Conservation (phyloP, 2,888 invertebrate species). For the Branchipolynoe longqiensis region DNA sequence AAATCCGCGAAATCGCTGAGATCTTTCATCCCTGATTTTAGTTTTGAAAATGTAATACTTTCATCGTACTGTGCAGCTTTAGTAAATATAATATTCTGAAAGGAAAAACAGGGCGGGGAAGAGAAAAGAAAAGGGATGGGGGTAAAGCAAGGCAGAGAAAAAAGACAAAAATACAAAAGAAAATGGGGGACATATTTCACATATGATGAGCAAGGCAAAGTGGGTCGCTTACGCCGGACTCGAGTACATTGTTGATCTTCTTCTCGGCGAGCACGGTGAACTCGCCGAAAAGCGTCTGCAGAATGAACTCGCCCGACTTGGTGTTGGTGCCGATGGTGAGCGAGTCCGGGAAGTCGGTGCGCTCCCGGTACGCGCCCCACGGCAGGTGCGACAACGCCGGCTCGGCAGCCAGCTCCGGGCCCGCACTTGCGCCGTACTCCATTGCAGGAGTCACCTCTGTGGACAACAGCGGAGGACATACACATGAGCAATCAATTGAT, state of each 20-base stretch:
- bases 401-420: constrained; percentile 58
- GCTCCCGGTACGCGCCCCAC: constrained; percentile 69
- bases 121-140: too few species aligned
- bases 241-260: constrained; percentile 96
- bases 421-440: constrained; percentile 7
- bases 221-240: constrained; percentile 71
- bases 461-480: too few species aligned
- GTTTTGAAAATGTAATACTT: background rate
- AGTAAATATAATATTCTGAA: too few species aligned
- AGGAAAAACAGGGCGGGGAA: too few species aligned
- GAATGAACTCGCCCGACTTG: constrained; percentile 93
- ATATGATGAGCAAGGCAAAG: background rate
- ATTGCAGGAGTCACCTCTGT: constrained; percentile 50
- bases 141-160: too few species aligned
- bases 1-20: too few species aligned
- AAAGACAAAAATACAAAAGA: too few species aligned
- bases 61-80: background rate
- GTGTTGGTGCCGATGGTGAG: constrained; percentile 66
- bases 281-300: constrained; percentile 96
- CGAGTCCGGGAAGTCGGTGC: constrained; percentile 66
- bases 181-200: too few species aligned
- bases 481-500: background rate
- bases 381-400: constrained; percentile 65
- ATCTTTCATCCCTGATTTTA: too few species aligned
- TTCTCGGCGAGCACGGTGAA: constrained; percentile 96